A percentile compares a stretch with the other conserved stretches of the same genome.
Evolutionary conservation across 2,888 invertebrate genomes (phyloP).

Genomic region (Phrixothrix hirtus): DNA sequence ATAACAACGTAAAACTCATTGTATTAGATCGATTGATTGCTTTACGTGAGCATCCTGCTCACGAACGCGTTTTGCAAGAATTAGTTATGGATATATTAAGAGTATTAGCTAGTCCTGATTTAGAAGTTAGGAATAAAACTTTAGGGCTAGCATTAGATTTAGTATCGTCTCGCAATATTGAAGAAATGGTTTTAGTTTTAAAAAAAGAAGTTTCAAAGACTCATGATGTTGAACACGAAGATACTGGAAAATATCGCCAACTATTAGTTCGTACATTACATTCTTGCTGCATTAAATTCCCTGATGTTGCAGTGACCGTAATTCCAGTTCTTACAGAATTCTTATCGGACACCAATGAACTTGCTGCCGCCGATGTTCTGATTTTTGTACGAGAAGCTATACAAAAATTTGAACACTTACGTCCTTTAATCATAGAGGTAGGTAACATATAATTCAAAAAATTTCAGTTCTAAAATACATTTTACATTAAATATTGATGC

Average conservation of each 20-base stretch:
- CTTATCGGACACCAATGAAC: conserved; percentile 83
- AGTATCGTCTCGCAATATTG: conserved; percentile 88
- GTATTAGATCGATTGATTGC: conserved; percentile 92
- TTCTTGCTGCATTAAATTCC: conserved; percentile 91
- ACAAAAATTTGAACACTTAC: conserved; percentile 83
- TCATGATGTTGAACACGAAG: conserved; percentile 83
- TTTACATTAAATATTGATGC: too few relatives aligned
- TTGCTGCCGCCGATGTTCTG: conserved; percentile 92
- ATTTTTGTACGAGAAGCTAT: conserved; percentile 96
- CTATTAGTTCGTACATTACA: conserved; percentile 94
- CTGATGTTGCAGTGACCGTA: conserved; percentile 91
- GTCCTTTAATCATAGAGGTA: conserved; percentile 81
- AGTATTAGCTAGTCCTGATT: conserved; percentile 88
- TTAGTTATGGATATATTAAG: conserved; percentile 97
- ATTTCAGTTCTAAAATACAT: too few relatives aligned
- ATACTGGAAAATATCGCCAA: conserved; percentile 94
- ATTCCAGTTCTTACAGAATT: conserved; percentile 95
- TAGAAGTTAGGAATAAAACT: conserved; percentile 74
- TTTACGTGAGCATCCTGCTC: conserved; percentile 79
- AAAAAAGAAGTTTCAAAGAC: conserved; percentile 94
- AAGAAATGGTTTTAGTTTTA: conserved; percentile 91
- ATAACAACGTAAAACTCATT: conserved; percentile 99
- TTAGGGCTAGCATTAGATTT: conserved; percentile 76
- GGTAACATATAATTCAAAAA: too few relatives aligned
- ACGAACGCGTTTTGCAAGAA: conserved; percentile 85